phyloP scores from a whole-genome alignment of 2,888 invertebrate genomes.

The Lagria hirta region DNA sequence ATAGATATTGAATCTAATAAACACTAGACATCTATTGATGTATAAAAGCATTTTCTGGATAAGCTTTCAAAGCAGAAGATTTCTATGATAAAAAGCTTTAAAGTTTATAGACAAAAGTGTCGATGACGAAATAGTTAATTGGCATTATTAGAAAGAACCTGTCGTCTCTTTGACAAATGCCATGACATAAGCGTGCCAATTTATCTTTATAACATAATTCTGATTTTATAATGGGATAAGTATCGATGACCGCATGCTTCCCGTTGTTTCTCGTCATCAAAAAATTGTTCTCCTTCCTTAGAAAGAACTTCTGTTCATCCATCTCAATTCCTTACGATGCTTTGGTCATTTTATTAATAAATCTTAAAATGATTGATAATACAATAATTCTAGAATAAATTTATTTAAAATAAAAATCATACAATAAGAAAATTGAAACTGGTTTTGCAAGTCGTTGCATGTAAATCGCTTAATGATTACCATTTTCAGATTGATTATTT shows the following conservation, averaged over 20 bases:
- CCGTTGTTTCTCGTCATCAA: conserved; percentile 45
- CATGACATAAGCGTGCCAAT: conserved; percentile 54
- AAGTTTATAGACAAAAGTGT: too few species aligned
- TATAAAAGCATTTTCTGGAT: too few species aligned
- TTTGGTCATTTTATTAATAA: conserved; percentile 13
- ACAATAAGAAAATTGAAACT: conserved; percentile 26
- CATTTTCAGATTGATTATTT: conserved; percentile 22
- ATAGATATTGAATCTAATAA: too few species aligned
- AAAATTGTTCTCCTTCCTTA: conserved; percentile 46
- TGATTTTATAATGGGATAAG: conserved; percentile 52
- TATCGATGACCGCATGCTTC: conserved; percentile 52
- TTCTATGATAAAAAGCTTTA: too few species aligned
- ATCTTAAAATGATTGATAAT: conserved; percentile 15
- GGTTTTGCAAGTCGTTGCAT: conserved; percentile 22
- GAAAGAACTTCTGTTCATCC: conserved; percentile 30
- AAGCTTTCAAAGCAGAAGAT: too few species aligned
- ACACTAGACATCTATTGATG: too few species aligned
- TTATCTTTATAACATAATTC: conserved; percentile 54
- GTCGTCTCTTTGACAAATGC: conserved; percentile 32
- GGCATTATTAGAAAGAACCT: conserved; percentile 27
- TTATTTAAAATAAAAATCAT: conserved; percentile 18
- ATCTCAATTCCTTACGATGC: conserved; percentile 31
- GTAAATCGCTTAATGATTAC: conserved; percentile 27
- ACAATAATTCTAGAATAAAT: conserved; percentile 5
- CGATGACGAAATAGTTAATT: too few species aligned